These are phyloP conservation scores for Setophaga petechia DNA, from an alignment of 2,113 vertebrate species.

Conservation along the genomic window DNA sequence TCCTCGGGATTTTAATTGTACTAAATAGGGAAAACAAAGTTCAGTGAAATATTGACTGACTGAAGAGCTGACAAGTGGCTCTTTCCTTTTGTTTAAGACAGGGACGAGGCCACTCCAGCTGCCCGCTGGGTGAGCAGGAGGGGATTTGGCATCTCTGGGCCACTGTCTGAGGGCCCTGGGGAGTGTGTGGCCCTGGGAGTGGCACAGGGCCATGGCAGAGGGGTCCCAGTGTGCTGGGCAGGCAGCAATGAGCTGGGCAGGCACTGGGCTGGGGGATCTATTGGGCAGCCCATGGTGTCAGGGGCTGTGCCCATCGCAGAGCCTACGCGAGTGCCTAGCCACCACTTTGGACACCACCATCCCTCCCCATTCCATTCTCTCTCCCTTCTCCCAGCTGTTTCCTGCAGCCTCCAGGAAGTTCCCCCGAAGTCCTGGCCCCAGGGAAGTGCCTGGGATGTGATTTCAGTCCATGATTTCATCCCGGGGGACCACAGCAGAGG, in stretches of 20 bases:
- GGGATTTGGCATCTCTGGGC: not conserved
- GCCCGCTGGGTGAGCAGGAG: not conserved
- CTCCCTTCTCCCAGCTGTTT: not conserved
- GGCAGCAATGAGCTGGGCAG: not conserved
- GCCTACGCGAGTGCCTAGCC: accelerated
- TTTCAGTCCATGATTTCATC: not conserved
- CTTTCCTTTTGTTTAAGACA: not conserved
- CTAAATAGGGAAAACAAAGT: slow-evolving; percentile 63
- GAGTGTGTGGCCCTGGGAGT: not conserved
- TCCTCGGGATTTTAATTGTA: slow-evolving; percentile 69
- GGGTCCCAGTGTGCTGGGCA: not conserved
- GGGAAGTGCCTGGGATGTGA: not conserved
- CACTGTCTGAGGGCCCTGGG: accelerated
- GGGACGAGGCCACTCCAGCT: accelerated
- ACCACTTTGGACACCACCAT: accelerated
- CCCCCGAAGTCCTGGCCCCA: not conserved
- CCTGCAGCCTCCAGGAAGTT: not conserved
- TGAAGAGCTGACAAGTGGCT: not conserved
- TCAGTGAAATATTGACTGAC: slow-evolving; percentile 36
- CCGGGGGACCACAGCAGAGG: accelerated
- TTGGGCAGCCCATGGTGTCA: accelerated
- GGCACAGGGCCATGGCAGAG: not conserved
- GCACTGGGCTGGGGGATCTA: not conserved
- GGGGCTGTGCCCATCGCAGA: not conserved
- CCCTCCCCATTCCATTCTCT: not conserved